A percentile compares a stretch with the other conserved stretches of the same genome.
Conservation (phyloP, 2,113 vertebrate genomes). For the Protobothrops mucrosquamatus region DNA sequence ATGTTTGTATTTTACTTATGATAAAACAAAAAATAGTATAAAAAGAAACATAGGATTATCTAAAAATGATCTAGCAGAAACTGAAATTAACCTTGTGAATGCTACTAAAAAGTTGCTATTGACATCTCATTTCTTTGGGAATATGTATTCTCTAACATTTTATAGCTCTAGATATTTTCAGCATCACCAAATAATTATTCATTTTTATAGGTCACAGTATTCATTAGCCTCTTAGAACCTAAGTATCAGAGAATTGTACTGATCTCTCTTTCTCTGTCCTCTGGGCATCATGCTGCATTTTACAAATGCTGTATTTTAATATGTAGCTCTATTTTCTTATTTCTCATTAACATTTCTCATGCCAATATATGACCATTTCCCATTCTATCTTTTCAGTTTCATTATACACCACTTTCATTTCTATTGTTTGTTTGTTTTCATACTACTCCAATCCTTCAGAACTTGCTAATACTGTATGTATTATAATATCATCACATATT, state of each 20-base stretch:
- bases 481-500: not conserved
- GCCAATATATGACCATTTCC: not conserved
- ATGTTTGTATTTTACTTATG: too few species aligned
- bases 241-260: not conserved
- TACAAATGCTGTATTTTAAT: not conserved
- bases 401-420: not conserved
- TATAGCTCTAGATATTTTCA: constrained; percentile 8
- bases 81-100: not conserved
- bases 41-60: not conserved
- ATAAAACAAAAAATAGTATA: too few species aligned
- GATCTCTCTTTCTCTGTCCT: fast-evolving
- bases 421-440: not conserved
- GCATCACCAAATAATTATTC: constrained; percentile 4
- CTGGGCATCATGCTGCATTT: not conserved
- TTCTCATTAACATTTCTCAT: not conserved
- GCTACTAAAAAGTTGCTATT: constrained; percentile 5
- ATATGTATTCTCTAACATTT: not conserved
- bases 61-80: not conserved
- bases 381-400: not conserved
- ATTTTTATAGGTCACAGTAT: constrained; percentile 1
- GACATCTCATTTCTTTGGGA: not conserved
- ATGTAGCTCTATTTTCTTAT: not conserved
- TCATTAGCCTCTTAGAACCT: not conserved
- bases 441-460: not conserved
- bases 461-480: not conserved